Evolutionary conservation across 2,888 invertebrate species (phyloP), one percentile per base, ranked within the genome.

Genomic region (Nasonia oneida): DNA sequence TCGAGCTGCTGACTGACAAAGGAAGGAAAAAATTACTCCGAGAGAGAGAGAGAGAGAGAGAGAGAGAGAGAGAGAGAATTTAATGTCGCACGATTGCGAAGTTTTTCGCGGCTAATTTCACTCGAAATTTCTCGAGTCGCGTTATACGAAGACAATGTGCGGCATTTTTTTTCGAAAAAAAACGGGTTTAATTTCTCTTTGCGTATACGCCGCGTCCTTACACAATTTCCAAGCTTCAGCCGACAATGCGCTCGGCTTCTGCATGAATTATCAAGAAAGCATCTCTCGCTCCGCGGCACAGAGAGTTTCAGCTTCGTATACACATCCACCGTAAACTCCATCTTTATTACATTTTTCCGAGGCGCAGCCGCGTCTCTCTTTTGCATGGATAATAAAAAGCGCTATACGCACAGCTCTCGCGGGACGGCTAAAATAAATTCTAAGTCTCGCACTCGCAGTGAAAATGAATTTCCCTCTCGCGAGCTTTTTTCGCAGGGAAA

Each of bases 311-410:
- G 47, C 8, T 1, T 42, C 6, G 6, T 42, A 42, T 47, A 47
- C 12, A 47, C 12, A 47, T 61, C n/a, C 14, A 12, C 61, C 67
- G 23, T 70, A 70, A 76, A 70, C 37, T 42, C 18, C 47, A 42
- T 83, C 70, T 76, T 77, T 71, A 83, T 77, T 70, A 71, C 70
- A 57, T 70, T 71, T 77, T 73, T 71, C n/a, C 57, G 70, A 33
- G 29, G 15, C 29, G 15, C n/a, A 57, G 29, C 23, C 64, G 12
- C 29, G 23, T 23, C 71, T 83, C 64, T 79, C 50, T 64, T 74
- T 74, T 79, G 50, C 74, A 73, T 42, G 50, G 74, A 74, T 74
- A 67, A 75, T 84, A 79, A 84, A 84, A 83, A n/a, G 29, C 64
- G 37, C 57, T 67, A 29, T 33, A 10, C 29, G 1, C 1, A 0